A percentile compares a stretch with the other conserved stretches of the same genome.
Conservation (phyloP, 2,797 vertebrate genomes). For the Telmatherina bonti region DNA sequence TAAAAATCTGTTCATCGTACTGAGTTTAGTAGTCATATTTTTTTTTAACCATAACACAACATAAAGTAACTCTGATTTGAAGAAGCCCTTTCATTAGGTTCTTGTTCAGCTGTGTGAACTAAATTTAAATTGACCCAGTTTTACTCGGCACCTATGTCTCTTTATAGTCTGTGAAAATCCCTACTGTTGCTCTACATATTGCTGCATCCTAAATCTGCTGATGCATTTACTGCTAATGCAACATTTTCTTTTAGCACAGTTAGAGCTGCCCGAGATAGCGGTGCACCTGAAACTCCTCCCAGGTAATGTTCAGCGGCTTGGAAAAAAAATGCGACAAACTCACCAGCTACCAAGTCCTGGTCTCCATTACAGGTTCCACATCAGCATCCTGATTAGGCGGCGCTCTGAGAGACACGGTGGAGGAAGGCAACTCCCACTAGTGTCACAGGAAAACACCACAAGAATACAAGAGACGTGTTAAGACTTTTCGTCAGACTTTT, state of each 20-base stretch:
- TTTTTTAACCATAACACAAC: too few relatives aligned
- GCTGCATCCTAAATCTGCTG: slow-evolving; percentile 57
- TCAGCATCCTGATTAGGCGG: slow-evolving; percentile 63
- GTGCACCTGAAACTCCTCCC: slow-evolving; percentile 27
- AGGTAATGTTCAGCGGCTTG: slow-evolving; percentile 31
- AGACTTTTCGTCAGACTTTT: slow-evolving; percentile 14
- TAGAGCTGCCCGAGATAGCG: slow-evolving; percentile 28
- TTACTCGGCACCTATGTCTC: slow-evolving; percentile 48
- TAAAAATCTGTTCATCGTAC: too few relatives aligned
- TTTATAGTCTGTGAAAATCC: slow-evolving; percentile 41
- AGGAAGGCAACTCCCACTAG: slow-evolving; percentile 37
- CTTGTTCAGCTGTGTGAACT: not conserved
- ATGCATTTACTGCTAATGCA: slow-evolving; percentile 48
- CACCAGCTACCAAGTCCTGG: slow-evolving; percentile 82
- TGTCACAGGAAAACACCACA: slow-evolving; percentile 65
- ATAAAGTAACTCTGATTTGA: too few relatives aligned
- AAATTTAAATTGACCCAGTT: slow-evolving; percentile 56
- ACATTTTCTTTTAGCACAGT: slow-evolving; percentile 35
- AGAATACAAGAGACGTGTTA: slow-evolving; percentile 39
- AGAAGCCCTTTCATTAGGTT: not conserved
- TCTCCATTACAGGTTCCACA: slow-evolving; percentile 79
- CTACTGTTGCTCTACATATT: slow-evolving; percentile 42
- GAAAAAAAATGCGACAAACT: slow-evolving; percentile 60
- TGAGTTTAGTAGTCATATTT: too few relatives aligned
- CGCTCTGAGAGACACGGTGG: slow-evolving; percentile 39